Percentiles rank a stretch among this genome's conserved stretches.
Conservation (phyloP, 1,140 invertebrate species). For the Aphelinus atriplicis region DNA sequence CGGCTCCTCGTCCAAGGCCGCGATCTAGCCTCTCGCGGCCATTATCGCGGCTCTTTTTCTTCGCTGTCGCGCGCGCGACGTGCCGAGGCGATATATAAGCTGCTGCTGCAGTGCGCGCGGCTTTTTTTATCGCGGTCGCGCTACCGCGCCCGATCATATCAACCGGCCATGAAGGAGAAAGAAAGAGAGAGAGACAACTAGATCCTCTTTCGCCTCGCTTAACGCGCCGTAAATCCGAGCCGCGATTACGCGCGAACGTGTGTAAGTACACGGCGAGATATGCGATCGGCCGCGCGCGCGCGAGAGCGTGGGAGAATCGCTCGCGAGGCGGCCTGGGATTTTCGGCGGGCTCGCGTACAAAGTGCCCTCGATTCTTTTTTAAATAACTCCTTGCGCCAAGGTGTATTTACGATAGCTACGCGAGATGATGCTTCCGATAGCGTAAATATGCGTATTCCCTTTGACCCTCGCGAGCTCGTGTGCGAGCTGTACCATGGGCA, state of each 20-base stretch:
- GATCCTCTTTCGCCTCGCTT: slow-evolving; percentile 11
- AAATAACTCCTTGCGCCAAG: too few relatives aligned
- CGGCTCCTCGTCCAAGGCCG: too few relatives aligned
- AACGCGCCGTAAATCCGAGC: slow-evolving; percentile 22
- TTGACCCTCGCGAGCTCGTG: too few relatives aligned
- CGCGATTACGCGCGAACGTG: slow-evolving; percentile 3
- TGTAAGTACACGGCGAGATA: background rate
- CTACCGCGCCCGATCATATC: slow-evolving; percentile 17
- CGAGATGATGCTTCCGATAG: too few relatives aligned
- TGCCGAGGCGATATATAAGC: too few relatives aligned
- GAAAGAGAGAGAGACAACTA: slow-evolving; percentile 5
- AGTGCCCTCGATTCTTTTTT: too few relatives aligned
- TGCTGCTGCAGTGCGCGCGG: too few relatives aligned
- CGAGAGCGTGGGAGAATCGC: slow-evolving; percentile 9
- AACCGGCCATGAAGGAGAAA: background rate
- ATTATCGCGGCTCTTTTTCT: slow-evolving; percentile 8
- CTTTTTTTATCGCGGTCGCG: background rate
- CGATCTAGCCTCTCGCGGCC: too few relatives aligned
- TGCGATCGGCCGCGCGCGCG: background rate
- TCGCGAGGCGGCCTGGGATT: background rate
- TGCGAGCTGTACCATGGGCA: too few relatives aligned
- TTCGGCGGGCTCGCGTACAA: too few relatives aligned
- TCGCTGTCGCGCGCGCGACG: background rate
- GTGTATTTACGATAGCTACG: too few relatives aligned
- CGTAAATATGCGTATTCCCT: too few relatives aligned